phyloP scores from a whole-genome alignment of 1,140 invertebrate genomes.

The Lepidostoma basale region DNA sequence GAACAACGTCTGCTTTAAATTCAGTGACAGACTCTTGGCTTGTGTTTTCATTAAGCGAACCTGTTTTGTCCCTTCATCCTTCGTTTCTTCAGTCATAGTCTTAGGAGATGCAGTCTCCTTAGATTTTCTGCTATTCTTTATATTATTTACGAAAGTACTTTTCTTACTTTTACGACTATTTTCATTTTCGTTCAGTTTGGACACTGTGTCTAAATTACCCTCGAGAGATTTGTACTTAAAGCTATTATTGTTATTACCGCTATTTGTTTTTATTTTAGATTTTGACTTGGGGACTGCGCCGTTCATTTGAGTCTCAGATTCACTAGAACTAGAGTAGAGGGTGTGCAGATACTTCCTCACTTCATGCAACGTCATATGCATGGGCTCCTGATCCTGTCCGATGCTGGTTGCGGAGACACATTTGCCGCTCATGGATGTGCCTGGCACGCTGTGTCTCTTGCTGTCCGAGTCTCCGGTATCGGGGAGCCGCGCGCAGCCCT shows the following conservation, averaged over 20 bases:
- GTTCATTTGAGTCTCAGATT: constrained; percentile 52
- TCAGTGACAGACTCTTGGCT: constrained; percentile 68
- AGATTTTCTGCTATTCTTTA: constrained; percentile 70
- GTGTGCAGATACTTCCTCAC: constrained; percentile 82
- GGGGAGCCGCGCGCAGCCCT: constrained; percentile 36
- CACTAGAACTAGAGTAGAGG: constrained; percentile 74
- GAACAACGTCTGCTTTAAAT: constrained; percentile 84
- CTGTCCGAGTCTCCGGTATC: constrained; percentile 59
- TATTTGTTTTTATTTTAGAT: constrained; percentile 47
- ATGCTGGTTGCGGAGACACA: constrained; percentile 52
- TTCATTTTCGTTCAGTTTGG: constrained; percentile 49
- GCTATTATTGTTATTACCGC: constrained; percentile 40
- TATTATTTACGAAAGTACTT: constrained; percentile 65
- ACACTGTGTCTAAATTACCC: constrained; percentile 34
- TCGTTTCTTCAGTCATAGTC: constrained; percentile 51
- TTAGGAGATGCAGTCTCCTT: constrained; percentile 63
- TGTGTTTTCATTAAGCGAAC: constrained; percentile 67
- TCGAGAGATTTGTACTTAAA: constrained; percentile 40
- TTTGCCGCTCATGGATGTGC: constrained; percentile 63
- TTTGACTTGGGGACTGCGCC: constrained; percentile 49
- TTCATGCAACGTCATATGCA: constrained; percentile 86
- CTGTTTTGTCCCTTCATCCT: constrained; percentile 50
- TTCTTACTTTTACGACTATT: constrained; percentile 67
- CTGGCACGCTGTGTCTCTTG: constrained; percentile 59
- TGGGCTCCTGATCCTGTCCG: constrained; percentile 59